Evolutionary conservation across 2,888 invertebrate genomes (phyloP), one percentile per base, ranked within the genome.

Genomic region (Cataglyphis altisquamis): DNA sequence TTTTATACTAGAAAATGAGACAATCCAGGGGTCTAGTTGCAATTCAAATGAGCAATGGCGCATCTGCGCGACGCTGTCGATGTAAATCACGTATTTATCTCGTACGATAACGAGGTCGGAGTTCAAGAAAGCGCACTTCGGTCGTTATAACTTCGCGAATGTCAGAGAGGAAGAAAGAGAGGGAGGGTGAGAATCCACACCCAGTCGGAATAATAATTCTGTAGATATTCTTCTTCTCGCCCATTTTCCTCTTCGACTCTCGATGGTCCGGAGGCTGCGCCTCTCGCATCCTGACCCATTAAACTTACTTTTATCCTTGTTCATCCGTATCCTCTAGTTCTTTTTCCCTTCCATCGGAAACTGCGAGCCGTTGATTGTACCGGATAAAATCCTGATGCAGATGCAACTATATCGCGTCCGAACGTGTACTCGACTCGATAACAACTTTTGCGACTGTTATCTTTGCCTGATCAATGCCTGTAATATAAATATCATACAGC

Each of bases 131-230:
- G 77, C 68, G 62, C 45, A 75, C 32, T 66, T 66, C 81, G 77
- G 68, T 87, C 74, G 81, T 87, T 84, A 87, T 83, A 81, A 86
- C 81, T 86, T 83, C 39, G 62, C 48, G 60, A 39, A 84, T 82
- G 64, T 74, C 66, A 12, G 39, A 62, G 41, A 29, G 39, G 21
- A 12, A 25, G 36, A 12, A 12, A 64, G 64, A n/a, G 55, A 6
- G 39, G 32, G 55, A 57, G 29, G 32, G 66, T 57, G 25, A 52
- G 21, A 48, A 21, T 66, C 3, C 18, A 73, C 62, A 39, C 36
- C 63, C 57, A 77, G 66, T 66, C 78, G 75, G 84, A 87, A 87
- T 87, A 87, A 86, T 87, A 86, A 87, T 87, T 85, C 36, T 12
- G n/a, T 57, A 84, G 84, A 83, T 86, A 87, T 82, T 72, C 82